Conservation (phyloP, 2,113 vertebrate species). For the Aspiorhynchus laticeps region DNA sequence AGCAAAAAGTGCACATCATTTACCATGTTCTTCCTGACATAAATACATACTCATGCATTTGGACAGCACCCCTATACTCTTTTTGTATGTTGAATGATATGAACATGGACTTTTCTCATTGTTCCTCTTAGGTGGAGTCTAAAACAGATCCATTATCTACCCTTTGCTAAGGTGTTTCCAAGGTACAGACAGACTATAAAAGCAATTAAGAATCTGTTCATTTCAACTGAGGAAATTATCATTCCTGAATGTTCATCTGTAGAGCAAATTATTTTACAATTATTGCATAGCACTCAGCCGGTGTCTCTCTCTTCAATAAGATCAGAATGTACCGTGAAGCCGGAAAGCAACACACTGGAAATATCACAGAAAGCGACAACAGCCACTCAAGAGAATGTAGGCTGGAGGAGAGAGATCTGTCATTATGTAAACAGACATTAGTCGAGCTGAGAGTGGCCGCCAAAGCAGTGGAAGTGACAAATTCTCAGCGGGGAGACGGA, state of each 20-base stretch:
- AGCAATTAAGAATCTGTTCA: constrained; percentile 21
- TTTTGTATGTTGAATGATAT: constrained; percentile 4
- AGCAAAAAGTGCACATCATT: constrained; percentile 44
- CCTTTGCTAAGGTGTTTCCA: background rate
- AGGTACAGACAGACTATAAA: constrained; percentile 26
- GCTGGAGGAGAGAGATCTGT: constrained; percentile 28
- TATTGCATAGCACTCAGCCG: background rate
- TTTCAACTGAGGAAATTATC: constrained; percentile 11
- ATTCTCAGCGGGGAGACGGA: constrained; percentile 49
- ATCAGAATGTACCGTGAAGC: background rate
- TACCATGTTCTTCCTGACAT: constrained; percentile 23
- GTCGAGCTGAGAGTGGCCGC: constrained; percentile 45
- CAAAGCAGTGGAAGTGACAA: constrained; percentile 59
- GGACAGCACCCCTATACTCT: background rate
- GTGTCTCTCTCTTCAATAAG: background rate
- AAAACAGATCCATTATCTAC: constrained; percentile 14
- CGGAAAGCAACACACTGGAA: background rate
- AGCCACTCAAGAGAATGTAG: constrained; percentile 28
- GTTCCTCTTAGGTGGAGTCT: constrained; percentile 15
- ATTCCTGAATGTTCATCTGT: constrained; percentile 2
- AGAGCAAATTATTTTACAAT: background rate
- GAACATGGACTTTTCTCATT: background rate
- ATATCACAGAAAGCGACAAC: constrained; percentile 22
- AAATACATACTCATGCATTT: background rate
- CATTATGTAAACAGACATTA: constrained; percentile 52